Evolutionary conservation across 2,113 vertebrate species (phyloP).

Genomic region (Albula glossodonta): DNA sequence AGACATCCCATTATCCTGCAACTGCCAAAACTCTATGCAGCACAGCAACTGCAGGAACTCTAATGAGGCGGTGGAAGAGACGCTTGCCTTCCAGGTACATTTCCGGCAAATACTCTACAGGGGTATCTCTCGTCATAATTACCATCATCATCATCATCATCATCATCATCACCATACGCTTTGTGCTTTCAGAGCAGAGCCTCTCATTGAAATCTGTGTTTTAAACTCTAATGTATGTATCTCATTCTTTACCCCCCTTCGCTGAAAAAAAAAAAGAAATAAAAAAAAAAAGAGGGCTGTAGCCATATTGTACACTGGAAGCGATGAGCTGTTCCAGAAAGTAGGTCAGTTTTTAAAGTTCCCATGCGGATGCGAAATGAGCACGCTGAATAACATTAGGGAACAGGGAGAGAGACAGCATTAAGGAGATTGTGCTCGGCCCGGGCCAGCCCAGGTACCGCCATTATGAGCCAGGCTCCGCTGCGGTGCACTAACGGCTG

Average conservation of each 20-base stretch:
- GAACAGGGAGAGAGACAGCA: neutral
- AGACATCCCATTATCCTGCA: neutral
- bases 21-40: neutral
- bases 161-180: no score
- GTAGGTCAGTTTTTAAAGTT: slow-evolving; percentile 27
- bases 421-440: slow-evolving; percentile 6
- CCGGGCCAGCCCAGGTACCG: neutral
- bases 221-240: neutral
- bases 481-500: neutral
- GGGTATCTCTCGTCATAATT: neutral
- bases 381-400: neutral
- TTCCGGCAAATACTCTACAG: neutral
- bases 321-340: neutral
- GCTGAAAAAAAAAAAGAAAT: no score
- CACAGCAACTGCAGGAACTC: neutral
- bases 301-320: neutral
- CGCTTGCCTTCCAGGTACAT: neutral
- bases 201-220: neutral
- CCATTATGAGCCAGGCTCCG: neutral
- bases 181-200: neutral
- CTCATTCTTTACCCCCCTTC: neutral
- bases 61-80: neutral
- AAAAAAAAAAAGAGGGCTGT: neutral
- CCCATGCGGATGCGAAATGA: slow-evolving; percentile 5
- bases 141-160: neutral